Percentiles rank a stretch among this genome's conserved stretches.
Evolutionary conservation across 2,113 vertebrate genomes (phyloP).

Genomic region (Lasiurus cinereus): DNA sequence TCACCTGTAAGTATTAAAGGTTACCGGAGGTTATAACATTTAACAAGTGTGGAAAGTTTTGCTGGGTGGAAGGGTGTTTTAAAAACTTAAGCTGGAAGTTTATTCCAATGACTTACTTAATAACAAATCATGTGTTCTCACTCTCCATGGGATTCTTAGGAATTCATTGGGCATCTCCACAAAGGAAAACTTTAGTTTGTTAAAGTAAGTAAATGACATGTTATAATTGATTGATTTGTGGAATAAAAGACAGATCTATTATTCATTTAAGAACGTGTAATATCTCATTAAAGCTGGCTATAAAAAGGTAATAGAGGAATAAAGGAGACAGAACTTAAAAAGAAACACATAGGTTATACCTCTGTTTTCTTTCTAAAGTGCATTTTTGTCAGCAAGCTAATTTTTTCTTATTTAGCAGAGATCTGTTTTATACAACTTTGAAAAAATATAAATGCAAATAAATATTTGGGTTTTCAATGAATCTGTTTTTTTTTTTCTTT

Average conservation of each 20-base stretch:
- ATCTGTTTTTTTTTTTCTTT: neutral
- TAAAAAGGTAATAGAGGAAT: slow-evolving; percentile 20
- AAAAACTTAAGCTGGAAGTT: slow-evolving; percentile 33
- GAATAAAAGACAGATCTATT: neutral
- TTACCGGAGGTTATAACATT: slow-evolving; percentile 32
- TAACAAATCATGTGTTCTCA: neutral
- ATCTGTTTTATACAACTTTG: neutral
- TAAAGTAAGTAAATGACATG: neutral
- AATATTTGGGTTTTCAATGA: slow-evolving; percentile 7
- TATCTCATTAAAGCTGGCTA: neutral
- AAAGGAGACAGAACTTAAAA: neutral
- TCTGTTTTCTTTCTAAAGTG: slow-evolving; percentile 11
- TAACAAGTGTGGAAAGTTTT: slow-evolving; percentile 61
- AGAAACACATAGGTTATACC: neutral
- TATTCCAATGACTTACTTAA: slow-evolving; percentile 38
- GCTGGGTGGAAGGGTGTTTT: slow-evolving; percentile 53
- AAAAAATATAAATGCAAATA: slow-evolving; percentile 42
- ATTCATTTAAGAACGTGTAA: slow-evolving; percentile 7
- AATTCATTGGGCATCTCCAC: neutral
- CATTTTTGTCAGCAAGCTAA: slow-evolving; percentile 30
- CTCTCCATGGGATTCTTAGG: neutral
- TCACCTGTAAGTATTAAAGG: slow-evolving; percentile 46
- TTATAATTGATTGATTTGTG: neutral
- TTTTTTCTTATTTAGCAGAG: slow-evolving; percentile 40
- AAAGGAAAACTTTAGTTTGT: slow-evolving; percentile 37